Evolutionary conservation across 2,888 invertebrate genomes (phyloP).

Genomic region (Platycnemis pennipes): DNA sequence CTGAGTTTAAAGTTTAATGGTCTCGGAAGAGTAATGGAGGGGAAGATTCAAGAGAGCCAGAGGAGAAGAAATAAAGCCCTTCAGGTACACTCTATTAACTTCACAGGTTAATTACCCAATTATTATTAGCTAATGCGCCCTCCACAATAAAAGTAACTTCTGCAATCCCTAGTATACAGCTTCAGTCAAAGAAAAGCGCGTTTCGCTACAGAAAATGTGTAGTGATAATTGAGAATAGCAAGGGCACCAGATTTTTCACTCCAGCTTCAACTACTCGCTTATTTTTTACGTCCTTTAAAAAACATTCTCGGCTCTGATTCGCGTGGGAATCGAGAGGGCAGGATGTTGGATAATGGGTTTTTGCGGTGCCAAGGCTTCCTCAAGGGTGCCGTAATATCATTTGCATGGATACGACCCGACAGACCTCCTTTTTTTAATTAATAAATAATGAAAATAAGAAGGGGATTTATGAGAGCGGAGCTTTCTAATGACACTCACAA

Average conservation of each 20-base stretch:
- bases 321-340: background rate
- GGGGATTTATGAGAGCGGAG: background rate
- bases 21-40: no score
- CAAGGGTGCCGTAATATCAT: constrained; percentile 37
- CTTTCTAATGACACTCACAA: constrained; percentile 44
- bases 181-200: background rate
- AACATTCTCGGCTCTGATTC: background rate
- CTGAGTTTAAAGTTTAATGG: no score
- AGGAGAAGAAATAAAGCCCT: no score
- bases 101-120: no score
- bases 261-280: background rate
- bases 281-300: background rate
- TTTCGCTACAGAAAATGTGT: background rate
- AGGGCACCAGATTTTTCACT: background rate
- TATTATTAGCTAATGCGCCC: no score
- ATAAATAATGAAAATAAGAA: constrained; percentile 46
- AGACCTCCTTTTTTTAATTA: constrained; percentile 13
- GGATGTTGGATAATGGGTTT: constrained; percentile 47
- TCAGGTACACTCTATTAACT: no score
- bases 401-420: constrained; percentile 53
- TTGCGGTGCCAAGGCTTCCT: constrained; percentile 44
- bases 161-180: no score
- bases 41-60: no score
- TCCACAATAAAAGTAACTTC: no score
- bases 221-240: background rate